Evolutionary conservation across 2,113 vertebrate genomes (phyloP), one percentile per base, ranked within the genome.

Genomic region (Aplodontia rufa): DNA sequence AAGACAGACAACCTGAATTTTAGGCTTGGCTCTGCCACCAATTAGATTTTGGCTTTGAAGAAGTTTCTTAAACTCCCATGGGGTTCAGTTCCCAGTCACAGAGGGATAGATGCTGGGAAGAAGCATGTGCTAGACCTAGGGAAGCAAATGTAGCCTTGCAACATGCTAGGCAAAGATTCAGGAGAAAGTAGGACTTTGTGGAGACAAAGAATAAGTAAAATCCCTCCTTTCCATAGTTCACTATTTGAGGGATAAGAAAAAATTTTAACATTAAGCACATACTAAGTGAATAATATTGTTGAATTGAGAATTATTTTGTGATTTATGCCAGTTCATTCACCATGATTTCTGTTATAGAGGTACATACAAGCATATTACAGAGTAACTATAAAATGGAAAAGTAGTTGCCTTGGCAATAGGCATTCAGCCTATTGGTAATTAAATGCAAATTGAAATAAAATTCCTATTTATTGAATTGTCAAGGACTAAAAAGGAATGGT

Each of bases 381-480:
- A 30, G 3, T 58, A 32, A 91, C 12, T 66, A 60, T 45, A 79
- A 94, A 90, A 78, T 62, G 78, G 37, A 88, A 90, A 91, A 80
- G 68, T 30, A 68, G 28, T n/a, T 87, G 8, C 53, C 55, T 87
- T 84, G 42, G 93, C 12, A 91, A 47, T 3, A 68, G 26, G 16
- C 16, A 84, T 62, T 91, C 3, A 1, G 30, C 49, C 32, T 95
- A 79, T 26, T 62, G 49, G 76, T 79, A 93, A 87, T 83, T 69
- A 95, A 87, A 53, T 68, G 24, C 49, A 95, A 90, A 74, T 45
- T 91, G 58, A 85, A 90, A 87, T n/a, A 80, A 30, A 13, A 35
- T 51, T 66, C 92, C 87, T 47, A 78, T 87, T 79, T 90, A 74
- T 68, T 47, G 81, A 24, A 51, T 35, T 53, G 69, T 30, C 49